A percentile compares a stretch with the other conserved stretches of the same genome.
These are phyloP conservation scores for Brachionus calyciflorus DNA, from an alignment of 1,140 invertebrate species.

Conservation along the genomic window DNA sequence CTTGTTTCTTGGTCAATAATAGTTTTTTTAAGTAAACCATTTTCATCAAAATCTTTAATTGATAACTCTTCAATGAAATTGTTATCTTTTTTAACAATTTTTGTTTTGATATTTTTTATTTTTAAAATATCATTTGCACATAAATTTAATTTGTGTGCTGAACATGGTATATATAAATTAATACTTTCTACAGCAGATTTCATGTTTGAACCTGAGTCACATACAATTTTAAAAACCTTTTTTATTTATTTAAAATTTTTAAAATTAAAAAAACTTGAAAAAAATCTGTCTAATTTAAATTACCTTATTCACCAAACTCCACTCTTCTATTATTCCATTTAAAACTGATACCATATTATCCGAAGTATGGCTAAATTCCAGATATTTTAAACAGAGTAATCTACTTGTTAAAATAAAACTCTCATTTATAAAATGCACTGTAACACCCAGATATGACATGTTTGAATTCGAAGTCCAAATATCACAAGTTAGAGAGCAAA, in stretches of 20 bases:
- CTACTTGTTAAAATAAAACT: neutral
- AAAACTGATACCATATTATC: neutral
- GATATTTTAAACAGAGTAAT: neutral
- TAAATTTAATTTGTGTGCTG: neutral
- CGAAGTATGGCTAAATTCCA: neutral
- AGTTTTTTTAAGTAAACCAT: neutral
- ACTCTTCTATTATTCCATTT: constrained; percentile 16
- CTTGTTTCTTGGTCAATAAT: neutral
- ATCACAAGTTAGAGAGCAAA: constrained; percentile 3
- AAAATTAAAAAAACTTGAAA: neutral
- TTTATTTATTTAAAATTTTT: neutral
- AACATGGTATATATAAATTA: neutral
- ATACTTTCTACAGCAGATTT: neutral
- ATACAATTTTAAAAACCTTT: constrained; percentile 10
- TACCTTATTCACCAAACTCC: neutral
- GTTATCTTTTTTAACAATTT: constrained; percentile 12
- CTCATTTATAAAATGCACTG: neutral
- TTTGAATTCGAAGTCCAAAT: constrained; percentile 15
- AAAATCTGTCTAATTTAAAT: neutral
- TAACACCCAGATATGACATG: neutral
- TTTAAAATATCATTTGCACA: constrained; percentile 24
- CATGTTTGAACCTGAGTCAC: neutral
- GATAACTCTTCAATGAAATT: neutral
- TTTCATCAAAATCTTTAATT: neutral
- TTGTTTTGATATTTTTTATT: constrained; percentile 1